Base-by-base conservation (phyloP, 2,113 vertebrate species). In the Odobenus rosmarus region DNA sequence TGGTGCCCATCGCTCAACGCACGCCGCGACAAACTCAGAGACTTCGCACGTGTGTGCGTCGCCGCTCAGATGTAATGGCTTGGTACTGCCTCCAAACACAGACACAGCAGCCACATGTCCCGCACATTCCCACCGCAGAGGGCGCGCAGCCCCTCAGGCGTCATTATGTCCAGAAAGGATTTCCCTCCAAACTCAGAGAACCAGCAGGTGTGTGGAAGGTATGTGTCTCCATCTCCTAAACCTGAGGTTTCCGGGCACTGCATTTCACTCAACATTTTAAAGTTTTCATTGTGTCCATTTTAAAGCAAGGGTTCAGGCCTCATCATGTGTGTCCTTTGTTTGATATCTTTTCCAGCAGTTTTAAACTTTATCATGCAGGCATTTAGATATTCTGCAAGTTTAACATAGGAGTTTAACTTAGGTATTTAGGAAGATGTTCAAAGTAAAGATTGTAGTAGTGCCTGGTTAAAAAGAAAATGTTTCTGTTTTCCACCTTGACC, bases 61-160 rank as follows among this genome's bases (percentile, higher is more conserved):
- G 3, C 62, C 3, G 3, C 28, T 6, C 10, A 46, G 59, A 31
- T 8, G 39, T 9, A 31, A 39, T 3, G 6, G 5, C 11, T 23
- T 19, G 1, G 53, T 5, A 55, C 39, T 36, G 13, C 59, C 26
- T 31, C 15, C 9, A 10, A 69, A 88, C 36, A 28, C n/a, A 23
- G 13, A 5, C 26, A 1, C 4, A 3, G 28, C 39, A 0, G 39
- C 55, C 36, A 5, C 28, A 3, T 6, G 53, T 16, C 82, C 24
- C 10, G 1, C 11, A n/a, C 18, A 0, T 19, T 11, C 31, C 15
- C 9, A 5, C 31, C 0, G 4, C 18, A 33, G 49, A 18, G 21
- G 74, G 9, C 76, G 5, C 15, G 7, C 26, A 4, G 14, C 76
- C 46, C 76, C 31, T 57, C 5, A 2, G 23, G 18, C 13, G 57